These are phyloP conservation scores for Actenoides lindsayi DNA, from an alignment of 2,113 vertebrate species.

Conservation along the genomic window DNA sequence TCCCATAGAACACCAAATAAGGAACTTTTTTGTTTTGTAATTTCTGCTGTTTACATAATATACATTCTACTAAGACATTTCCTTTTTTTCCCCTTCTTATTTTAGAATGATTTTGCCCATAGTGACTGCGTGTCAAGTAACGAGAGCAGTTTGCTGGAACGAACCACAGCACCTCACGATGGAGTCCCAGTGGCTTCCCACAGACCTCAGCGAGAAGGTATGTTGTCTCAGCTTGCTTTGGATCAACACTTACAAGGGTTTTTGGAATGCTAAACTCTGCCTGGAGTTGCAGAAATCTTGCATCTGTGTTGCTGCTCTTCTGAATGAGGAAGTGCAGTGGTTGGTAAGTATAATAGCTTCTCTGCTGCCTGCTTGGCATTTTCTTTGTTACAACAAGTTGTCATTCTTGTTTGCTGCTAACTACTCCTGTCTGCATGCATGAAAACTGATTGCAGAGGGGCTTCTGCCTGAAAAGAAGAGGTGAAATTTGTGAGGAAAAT, in stretches of 20 bases:
- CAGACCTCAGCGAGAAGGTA: slow-evolving; percentile 80
- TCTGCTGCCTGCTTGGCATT: background rate
- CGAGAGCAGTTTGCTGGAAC: slow-evolving; percentile 69
- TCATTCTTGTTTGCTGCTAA: background rate
- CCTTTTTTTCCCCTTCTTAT: background rate
- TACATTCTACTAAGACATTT: background rate
- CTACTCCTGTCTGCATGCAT: background rate
- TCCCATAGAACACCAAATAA: background rate
- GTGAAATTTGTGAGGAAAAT: background rate
- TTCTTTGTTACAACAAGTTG: background rate
- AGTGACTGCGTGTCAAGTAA: slow-evolving; percentile 65
- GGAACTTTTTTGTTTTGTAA: no score
- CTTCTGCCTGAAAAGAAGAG: background rate
- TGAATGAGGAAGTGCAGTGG: background rate
- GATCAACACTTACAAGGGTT: background rate
- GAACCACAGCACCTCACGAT: slow-evolving; percentile 68
- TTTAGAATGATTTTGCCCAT: slow-evolving; percentile 70
- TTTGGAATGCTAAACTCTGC: background rate
- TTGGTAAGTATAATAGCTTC: background rate
- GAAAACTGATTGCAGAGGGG: background rate
- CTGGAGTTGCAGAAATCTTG: background rate
- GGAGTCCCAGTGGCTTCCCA: slow-evolving; percentile 71
- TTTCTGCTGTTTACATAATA: background rate
- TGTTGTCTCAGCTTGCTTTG: background rate
- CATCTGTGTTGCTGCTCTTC: background rate